These are phyloP conservation scores for Acipenser transmontanus DNA, from an alignment of 2,797 vertebrate species.

Conservation along the genomic window DNA sequence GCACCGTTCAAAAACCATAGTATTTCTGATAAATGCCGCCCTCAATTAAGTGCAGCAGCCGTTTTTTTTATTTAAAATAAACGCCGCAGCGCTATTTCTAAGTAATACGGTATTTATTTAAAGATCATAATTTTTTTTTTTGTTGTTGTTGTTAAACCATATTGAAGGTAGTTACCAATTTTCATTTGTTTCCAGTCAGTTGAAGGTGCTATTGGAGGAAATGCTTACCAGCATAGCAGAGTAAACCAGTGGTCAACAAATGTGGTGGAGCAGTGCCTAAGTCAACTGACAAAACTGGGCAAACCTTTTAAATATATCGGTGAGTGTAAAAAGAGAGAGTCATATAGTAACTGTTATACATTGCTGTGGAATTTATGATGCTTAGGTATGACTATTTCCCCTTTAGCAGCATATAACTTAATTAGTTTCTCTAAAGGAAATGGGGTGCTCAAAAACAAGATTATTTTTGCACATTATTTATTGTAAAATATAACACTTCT, in stretches of 20 bases:
- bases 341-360: not conserved
- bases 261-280: conserved; percentile 82
- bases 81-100: not conserved
- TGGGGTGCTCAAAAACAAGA: no score
- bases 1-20: no score
- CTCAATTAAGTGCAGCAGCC: no score
- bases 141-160: not conserved
- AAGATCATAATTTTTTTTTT: not conserved
- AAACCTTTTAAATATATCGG: conserved; percentile 94
- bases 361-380: not conserved
- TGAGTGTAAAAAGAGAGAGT: conserved; percentile 35
- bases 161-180: not conserved
- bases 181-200: conserved; percentile 59
- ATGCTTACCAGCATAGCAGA: conserved; percentile 81
- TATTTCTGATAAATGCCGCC: no score
- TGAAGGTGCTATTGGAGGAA: conserved; percentile 78
- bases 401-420: no score
- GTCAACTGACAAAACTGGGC: conserved; percentile 84
- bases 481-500: no score
- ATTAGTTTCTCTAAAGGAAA: no score
- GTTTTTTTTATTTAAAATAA: not conserved
- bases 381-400: no score
- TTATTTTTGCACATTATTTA: no score
- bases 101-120: not conserved
- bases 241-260: conserved; percentile 87